Percentiles rank a stretch among this genome's conserved stretches.
Evolutionary conservation across 2,888 invertebrate genomes (phyloP).

Genomic region (Cephalotes varians): DNA sequence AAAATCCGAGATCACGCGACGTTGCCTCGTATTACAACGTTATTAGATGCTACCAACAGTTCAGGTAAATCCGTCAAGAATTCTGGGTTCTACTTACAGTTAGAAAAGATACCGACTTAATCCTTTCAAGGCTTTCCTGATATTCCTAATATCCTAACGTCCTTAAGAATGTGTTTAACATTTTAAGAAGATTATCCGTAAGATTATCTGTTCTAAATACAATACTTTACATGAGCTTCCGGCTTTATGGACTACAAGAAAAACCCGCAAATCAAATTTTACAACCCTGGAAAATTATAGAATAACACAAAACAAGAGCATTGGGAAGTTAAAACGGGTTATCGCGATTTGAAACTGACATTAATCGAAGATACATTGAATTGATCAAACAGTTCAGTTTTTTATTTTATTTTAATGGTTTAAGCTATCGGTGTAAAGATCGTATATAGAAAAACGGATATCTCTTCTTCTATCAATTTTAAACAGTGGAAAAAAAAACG

Average conservation of each 20-base stretch:
- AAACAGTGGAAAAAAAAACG: not conserved
- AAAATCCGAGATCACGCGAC: not conserved
- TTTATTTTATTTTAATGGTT: not conserved
- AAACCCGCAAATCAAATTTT: not conserved
- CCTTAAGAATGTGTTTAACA: not conserved
- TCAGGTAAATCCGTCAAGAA: conserved; percentile 16
- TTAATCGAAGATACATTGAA: not conserved
- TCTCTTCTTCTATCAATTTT: not conserved
- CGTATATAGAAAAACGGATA: not conserved
- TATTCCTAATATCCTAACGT: not conserved
- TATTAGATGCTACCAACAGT: conserved; percentile 24
- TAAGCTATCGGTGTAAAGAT: not conserved
- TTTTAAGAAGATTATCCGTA: not conserved
- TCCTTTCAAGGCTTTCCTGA: conserved; percentile 1
- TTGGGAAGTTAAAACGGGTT: not conserved
- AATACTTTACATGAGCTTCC: not conserved
- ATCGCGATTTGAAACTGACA: not conserved
- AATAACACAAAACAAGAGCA: not conserved
- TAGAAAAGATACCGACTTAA: conserved; percentile 15
- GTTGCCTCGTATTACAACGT: not conserved
- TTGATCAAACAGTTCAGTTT: not conserved
- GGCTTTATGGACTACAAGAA: not conserved
- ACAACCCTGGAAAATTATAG: not conserved
- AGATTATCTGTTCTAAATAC: conserved; percentile 31
- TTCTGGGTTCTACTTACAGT: conserved; percentile 19